These are phyloP conservation scores for Anarsia innoxiella DNA, from an alignment of 2,888 invertebrate genomes.

Conservation along the genomic window DNA sequence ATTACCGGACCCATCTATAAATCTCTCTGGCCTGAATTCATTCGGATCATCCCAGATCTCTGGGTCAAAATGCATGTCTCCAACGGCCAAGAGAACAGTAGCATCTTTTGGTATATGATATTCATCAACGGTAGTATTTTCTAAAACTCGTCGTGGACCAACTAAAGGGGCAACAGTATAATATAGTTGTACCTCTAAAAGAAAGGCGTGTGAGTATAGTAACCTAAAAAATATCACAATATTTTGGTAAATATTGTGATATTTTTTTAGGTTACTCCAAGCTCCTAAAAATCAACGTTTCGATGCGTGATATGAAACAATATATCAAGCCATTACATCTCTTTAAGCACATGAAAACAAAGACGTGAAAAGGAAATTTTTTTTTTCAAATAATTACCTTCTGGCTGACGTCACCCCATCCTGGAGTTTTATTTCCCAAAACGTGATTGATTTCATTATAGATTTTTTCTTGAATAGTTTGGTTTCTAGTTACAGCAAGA, in stretches of 20 bases:
- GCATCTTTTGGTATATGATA: slow-evolving; percentile 67
- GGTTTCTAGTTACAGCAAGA: slow-evolving; percentile 72
- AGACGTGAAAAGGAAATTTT: slow-evolving; percentile 46
- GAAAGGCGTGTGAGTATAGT: slow-evolving; percentile 69
- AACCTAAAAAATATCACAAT: slow-evolving; percentile 52
- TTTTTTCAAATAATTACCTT: too few species aligned
- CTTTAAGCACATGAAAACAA: too few species aligned
- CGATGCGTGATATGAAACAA: too few species aligned
- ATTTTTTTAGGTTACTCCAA: too few species aligned
- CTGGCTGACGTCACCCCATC: slow-evolving; percentile 59
- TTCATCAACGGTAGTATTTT: slow-evolving; percentile 48
- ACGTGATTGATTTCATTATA: slow-evolving; percentile 75
- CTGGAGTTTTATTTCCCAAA: slow-evolving; percentile 58
- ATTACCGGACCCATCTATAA: slow-evolving; percentile 71
- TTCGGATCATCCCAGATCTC: slow-evolving; percentile 73
- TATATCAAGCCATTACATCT: too few species aligned
- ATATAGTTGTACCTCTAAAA: slow-evolving; percentile 74
- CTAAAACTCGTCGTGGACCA: slow-evolving; percentile 64
- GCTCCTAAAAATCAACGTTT: too few species aligned
- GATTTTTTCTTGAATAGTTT: slow-evolving; percentile 74
- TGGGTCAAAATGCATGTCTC: slow-evolving; percentile 71
- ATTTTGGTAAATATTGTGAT: too few species aligned
- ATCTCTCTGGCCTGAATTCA: slow-evolving; percentile 78
- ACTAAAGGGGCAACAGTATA: slow-evolving; percentile 71
- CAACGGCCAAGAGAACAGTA: slow-evolving; percentile 67